A percentile compares a stretch with the other conserved stretches of the same genome.
These are phyloP conservation scores for Onthophagus sagittarius DNA, from an alignment of 2,888 invertebrate species.

Conservation along the genomic window DNA sequence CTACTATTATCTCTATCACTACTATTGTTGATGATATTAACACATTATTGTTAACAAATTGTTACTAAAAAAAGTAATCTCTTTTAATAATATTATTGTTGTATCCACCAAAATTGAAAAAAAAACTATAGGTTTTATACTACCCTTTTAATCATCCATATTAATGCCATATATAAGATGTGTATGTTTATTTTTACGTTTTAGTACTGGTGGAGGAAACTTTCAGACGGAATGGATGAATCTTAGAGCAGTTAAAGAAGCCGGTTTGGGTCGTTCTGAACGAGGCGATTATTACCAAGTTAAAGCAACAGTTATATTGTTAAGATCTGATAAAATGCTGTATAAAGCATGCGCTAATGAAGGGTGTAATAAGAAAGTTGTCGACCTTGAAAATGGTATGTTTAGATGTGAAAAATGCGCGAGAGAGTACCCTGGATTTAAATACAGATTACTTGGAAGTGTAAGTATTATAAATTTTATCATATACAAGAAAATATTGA, in stretches of 20 bases:
- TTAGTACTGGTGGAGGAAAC: slow-evolving; percentile 27
- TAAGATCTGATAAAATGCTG: slow-evolving; percentile 77
- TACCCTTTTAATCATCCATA: no score
- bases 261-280: slow-evolving; percentile 69
- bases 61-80: no score
- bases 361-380: slow-evolving; percentile 92
- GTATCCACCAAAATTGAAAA: no score
- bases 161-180: no score
- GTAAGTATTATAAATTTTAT: slow-evolving; percentile 55
- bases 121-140: no score
- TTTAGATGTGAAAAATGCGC: slow-evolving; percentile 96
- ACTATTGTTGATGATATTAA: no score
- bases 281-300: slow-evolving; percentile 78
- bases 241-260: slow-evolving; percentile 69
- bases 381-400: slow-evolving; percentile 82
- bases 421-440: slow-evolving; percentile 77
- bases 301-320: slow-evolving; percentile 73
- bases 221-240: slow-evolving; percentile 64
- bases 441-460: slow-evolving; percentile 76
- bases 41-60: no score
- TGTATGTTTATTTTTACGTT: neutral
- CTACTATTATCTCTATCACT: no score
- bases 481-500: neutral
- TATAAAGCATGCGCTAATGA: slow-evolving; percentile 90
- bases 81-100: no score